Evolutionary conservation across 2,113 vertebrate species (phyloP).

Genomic region (Apodemus sylvaticus): DNA sequence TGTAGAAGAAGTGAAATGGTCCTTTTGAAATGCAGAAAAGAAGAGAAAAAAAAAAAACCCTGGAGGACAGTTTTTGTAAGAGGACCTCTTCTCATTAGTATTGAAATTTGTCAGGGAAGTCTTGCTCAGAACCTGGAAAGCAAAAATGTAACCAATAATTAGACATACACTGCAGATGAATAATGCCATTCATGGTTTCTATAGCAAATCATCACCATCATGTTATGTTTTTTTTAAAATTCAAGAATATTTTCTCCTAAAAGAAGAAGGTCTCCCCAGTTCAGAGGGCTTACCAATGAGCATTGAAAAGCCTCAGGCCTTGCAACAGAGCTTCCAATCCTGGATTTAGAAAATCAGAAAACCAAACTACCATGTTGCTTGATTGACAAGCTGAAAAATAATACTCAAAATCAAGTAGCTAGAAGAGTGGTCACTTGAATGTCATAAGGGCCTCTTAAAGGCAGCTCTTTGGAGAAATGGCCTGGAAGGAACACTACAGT

Average conservation of each 20-base stretch:
- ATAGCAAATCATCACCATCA: neutral
- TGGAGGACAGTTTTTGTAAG: neutral
- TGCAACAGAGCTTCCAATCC: neutral
- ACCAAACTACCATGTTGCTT: neutral
- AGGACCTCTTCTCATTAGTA: neutral
- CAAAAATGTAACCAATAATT: neutral
- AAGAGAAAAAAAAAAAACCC: neutral
- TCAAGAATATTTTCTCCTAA: constrained; percentile 12
- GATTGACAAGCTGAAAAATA: neutral
- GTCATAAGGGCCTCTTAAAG: neutral
- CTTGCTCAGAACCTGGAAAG: neutral
- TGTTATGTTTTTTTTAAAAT: neutral
- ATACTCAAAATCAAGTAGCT: neutral
- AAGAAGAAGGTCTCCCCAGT: neutral
- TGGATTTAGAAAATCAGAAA: neutral
- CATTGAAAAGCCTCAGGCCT: neutral
- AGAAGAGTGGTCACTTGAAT: neutral
- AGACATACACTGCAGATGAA: neutral
- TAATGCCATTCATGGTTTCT: neutral
- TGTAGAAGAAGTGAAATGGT: neutral
- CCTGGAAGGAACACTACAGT: constrained; percentile 3
- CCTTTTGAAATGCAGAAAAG: accelerated
- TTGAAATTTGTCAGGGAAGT: neutral
- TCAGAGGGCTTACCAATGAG: neutral
- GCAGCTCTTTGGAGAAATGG: constrained; percentile 12